phyloP scores from a whole-genome alignment of 2,888 invertebrate genomes.

The Endotricha flammealis region DNA sequence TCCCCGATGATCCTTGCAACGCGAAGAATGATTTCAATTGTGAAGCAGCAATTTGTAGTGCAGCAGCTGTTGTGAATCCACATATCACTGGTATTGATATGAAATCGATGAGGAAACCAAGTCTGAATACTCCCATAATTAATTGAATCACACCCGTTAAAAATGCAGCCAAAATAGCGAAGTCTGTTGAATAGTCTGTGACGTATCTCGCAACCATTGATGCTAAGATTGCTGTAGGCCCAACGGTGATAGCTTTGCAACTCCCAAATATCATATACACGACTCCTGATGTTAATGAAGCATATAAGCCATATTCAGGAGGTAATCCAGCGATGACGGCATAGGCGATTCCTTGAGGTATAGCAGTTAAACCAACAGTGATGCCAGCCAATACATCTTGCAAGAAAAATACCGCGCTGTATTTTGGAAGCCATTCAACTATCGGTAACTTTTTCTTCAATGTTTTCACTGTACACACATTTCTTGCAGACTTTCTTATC shows the following conservation, averaged over 20 bases:
- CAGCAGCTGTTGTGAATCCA: constrained; percentile 91
- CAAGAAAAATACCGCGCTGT: constrained; percentile 80
- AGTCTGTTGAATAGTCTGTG: constrained; percentile 79
- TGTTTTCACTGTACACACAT: constrained; percentile 54
- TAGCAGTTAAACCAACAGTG: constrained; percentile 88
- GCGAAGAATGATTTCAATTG: constrained; percentile 88
- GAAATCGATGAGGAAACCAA: constrained; percentile 90
- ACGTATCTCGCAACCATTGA: constrained; percentile 85
- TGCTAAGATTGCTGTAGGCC: constrained; percentile 94
- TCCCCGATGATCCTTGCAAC: constrained; percentile 76
- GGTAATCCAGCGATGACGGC: constrained; percentile 86
- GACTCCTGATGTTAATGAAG: constrained; percentile 93
- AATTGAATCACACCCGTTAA: constrained; percentile 86
- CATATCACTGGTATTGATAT: constrained; percentile 91
- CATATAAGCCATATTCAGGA: constrained; percentile 90
- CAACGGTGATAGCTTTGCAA: constrained; percentile 85
- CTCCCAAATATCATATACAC: constrained; percentile 94
- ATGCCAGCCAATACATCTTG: constrained; percentile 92
- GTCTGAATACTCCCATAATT: constrained; percentile 83
- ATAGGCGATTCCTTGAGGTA: constrained; percentile 91
- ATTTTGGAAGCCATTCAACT: constrained; percentile 84
- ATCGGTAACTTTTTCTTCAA: constrained; percentile 81
- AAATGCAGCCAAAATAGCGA: constrained; percentile 85
- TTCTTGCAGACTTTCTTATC: constrained; percentile 40
- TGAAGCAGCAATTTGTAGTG: constrained; percentile 88